These are phyloP conservation scores for Psittacara wagleri DNA, from an alignment of 2,113 vertebrate genomes.

Conservation along the genomic window DNA sequence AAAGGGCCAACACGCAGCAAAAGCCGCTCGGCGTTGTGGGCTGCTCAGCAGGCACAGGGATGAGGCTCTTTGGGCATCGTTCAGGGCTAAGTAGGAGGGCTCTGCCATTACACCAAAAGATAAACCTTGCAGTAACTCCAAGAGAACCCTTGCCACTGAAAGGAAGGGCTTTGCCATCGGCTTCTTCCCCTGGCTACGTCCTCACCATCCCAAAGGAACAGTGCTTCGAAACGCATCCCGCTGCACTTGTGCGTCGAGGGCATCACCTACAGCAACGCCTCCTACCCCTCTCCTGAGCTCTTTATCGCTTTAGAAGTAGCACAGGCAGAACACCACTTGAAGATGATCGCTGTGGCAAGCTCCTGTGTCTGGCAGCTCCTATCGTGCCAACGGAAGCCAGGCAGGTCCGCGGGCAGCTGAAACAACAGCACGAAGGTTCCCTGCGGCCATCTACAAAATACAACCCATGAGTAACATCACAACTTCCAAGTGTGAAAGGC, in stretches of 20 bases:
- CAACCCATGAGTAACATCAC: fast-evolving
- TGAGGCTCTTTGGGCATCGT: neutral
- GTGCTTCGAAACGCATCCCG: neutral
- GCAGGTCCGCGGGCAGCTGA: fast-evolving
- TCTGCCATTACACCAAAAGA: neutral
- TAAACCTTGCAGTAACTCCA: neutral
- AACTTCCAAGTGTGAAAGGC: neutral
- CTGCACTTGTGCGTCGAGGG: neutral
- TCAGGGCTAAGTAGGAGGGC: neutral
- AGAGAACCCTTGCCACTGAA: neutral
- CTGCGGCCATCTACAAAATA: neutral
- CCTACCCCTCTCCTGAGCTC: fast-evolving
- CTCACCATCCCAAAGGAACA: neutral
- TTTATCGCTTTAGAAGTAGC: neutral
- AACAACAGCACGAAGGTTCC: neutral
- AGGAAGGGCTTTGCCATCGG: neutral
- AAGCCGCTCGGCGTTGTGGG: neutral
- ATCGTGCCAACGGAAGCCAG: fast-evolving
- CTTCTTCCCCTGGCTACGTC: neutral
- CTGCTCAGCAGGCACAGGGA: neutral
- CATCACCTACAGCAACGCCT: neutral
- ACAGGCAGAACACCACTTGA: fast-evolving
- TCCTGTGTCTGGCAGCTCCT: fast-evolving
- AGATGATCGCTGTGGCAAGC: neutral
- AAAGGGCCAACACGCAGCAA: neutral